Evolutionary conservation across 2,113 vertebrate genomes (phyloP), one percentile per base, ranked within the genome.

Genomic region (Oceanites oceanicus): DNA sequence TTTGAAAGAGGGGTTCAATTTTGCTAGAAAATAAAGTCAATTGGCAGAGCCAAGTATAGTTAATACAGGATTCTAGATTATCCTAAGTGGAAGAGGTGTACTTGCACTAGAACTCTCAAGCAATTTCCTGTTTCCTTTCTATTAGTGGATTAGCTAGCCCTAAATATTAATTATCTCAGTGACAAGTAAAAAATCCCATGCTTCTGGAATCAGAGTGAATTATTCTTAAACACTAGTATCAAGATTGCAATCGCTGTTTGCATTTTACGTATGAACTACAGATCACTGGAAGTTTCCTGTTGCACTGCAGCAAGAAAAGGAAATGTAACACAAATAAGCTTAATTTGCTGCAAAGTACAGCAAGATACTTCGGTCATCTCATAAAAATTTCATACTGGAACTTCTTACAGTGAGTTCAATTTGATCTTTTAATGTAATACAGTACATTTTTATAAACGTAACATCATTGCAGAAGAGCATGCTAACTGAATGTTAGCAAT

Each of bases 351-450:
- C 97, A 14, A 86, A 94, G 81, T 94, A 89, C 96, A 97, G 82
- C 96, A 97, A 97, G 93, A 94, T 32, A 94, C 96, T 97, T 97
- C 45, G 13, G 91, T 93, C 93, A 95, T 95, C 94, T 94, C 80
- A 32, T 87, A 97, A 93, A 91, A 96, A 97, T 96, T 95, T 97
- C 95, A 98, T 96, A 93, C 94, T 96, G 95, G 96, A 97, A 96
- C 88, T 94, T 97, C 93, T 90, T 97, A 97, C 90, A 97, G 75
- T 77, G 97, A 97, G 94, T 94, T 97, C 87, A 97, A 88, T 91
- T 97, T 97, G 95, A 96, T 96, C 92, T 96, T 97, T 97, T 97
- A 96, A 97, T 94, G 95, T 97, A 95, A 96, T 96, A 98, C 96
- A 98, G 92, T 94, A 98, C 96, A 97, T 95, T 95, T 93, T 97